phyloP scores from a whole-genome alignment of 1,140 invertebrate genomes.

The Dendroctonus ponderosae region DNA sequence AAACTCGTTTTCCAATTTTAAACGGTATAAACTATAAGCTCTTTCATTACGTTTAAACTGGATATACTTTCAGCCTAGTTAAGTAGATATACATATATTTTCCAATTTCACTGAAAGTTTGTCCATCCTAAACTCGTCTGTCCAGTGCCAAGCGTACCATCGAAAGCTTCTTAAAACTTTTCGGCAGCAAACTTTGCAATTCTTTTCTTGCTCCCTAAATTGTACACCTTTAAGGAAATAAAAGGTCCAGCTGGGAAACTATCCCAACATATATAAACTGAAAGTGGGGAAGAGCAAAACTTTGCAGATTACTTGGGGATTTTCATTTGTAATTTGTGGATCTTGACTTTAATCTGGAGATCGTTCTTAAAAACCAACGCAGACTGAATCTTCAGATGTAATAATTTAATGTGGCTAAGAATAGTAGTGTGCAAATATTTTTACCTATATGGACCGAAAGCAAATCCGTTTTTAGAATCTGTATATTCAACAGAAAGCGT shows the following conservation, averaged over 20 bases:
- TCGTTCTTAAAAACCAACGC: no score
- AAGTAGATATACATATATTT: constrained; percentile 6
- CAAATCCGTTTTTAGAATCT: no score
- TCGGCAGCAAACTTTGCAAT: not conserved
- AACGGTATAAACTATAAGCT: no score
- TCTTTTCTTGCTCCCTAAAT: not conserved
- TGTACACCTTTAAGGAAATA: constrained; percentile 4
- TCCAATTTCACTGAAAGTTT: constrained; percentile 7
- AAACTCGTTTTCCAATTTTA: no score
- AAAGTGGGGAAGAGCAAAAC: not conserved
- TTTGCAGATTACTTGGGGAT: no score
- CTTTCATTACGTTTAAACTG: no score
- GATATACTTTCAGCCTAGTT: not conserved
- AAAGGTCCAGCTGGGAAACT: not conserved
- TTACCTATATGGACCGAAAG: no score
- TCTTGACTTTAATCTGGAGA: not conserved
- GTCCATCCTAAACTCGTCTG: not conserved
- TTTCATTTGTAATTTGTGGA: not conserved
- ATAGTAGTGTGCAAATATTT: no score
- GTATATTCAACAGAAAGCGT: no score
- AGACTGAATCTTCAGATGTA: no score
- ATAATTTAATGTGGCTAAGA: no score
- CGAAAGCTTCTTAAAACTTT: constrained; percentile 6
- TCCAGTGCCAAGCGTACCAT: not conserved
- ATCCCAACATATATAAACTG: not conserved